Conservation (phyloP, 2,797 vertebrate genomes). For the Falco concolor region DNA sequence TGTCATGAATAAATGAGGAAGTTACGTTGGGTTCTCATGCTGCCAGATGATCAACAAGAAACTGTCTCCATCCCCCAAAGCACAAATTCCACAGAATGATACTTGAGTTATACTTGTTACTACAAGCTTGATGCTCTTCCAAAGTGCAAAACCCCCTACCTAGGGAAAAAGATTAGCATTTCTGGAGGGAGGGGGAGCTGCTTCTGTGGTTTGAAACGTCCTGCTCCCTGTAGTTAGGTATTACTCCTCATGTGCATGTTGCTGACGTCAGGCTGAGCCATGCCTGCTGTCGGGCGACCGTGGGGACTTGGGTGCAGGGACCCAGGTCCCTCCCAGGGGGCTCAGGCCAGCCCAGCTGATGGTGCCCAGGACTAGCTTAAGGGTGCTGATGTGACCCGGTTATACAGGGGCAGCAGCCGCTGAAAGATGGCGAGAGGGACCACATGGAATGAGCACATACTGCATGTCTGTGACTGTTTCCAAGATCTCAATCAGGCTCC, state of each 20-base stretch:
- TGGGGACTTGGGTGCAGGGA: background rate
- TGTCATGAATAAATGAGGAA: background rate
- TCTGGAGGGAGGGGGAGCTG: background rate
- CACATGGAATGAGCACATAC: background rate
- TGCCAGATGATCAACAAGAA: background rate
- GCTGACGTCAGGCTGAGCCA: rapidly evolving
- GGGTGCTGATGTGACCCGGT: background rate
- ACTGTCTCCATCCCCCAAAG: background rate
- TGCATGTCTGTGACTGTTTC: background rate
- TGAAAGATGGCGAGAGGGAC: background rate
- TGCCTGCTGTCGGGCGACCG: rapidly evolving
- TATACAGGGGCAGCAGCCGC: background rate
- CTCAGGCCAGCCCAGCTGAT: background rate
- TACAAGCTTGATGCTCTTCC: background rate
- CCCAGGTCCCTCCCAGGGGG: background rate
- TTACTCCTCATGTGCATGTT: background rate
- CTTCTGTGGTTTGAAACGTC: background rate
- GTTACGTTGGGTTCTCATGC: background rate
- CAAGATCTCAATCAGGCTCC: background rate
- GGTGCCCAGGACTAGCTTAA: background rate
- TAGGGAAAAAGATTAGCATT: background rate
- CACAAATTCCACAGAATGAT: background rate
- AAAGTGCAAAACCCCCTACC: background rate
- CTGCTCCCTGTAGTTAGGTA: background rate
- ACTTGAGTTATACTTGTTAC: background rate